A percentile compares a stretch with the other conserved stretches of the same genome.
Evolutionary conservation across 2,797 vertebrate genomes (phyloP).

Genomic region (Lophius americanus): DNA sequence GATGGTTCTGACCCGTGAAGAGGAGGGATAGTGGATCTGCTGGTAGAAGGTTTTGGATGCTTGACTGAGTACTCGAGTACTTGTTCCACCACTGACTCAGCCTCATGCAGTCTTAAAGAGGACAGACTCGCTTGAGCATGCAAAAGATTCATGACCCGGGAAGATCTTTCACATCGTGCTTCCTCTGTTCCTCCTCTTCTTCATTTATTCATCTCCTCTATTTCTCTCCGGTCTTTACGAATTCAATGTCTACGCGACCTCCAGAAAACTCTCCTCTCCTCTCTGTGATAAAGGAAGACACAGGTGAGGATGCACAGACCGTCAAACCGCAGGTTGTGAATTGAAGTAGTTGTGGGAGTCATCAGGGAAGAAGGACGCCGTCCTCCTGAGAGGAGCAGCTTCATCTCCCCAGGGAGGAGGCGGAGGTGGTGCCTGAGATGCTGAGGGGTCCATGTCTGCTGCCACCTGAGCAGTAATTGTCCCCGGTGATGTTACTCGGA

Average conservation of each 20-base stretch:
- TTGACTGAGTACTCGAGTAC: no score
- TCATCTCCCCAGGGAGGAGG: constrained; percentile 53
- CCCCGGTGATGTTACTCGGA: constrained; percentile 69
- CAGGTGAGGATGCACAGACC: constrained; percentile 18
- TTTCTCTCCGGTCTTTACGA: no score
- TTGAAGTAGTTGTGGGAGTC: constrained; percentile 48
- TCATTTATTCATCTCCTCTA: no score
- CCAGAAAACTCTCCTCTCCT: no score
- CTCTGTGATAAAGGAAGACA: not conserved
- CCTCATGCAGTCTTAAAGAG: constrained; percentile 36
- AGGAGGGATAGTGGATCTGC: no score
- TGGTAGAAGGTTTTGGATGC: no score
- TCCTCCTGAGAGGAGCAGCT: constrained; percentile 45
- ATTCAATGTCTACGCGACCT: no score
- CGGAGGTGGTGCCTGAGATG: constrained; percentile 46
- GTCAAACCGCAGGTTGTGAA: constrained; percentile 36
- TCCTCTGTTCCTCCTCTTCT: not conserved
- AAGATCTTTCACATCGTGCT: constrained; percentile 26
- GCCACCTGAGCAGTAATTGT: constrained; percentile 76
- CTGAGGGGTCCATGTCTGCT: constrained; percentile 62
- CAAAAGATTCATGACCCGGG: constrained; percentile 40
- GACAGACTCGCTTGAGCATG: constrained; percentile 49
- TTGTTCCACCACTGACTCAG: not conserved
- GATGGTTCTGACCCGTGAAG: no score
- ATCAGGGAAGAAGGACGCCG: constrained; percentile 12